These are phyloP conservation scores for Mactra quadrangularis DNA, from an alignment of 1,140 invertebrate species.

Conservation along the genomic window DNA sequence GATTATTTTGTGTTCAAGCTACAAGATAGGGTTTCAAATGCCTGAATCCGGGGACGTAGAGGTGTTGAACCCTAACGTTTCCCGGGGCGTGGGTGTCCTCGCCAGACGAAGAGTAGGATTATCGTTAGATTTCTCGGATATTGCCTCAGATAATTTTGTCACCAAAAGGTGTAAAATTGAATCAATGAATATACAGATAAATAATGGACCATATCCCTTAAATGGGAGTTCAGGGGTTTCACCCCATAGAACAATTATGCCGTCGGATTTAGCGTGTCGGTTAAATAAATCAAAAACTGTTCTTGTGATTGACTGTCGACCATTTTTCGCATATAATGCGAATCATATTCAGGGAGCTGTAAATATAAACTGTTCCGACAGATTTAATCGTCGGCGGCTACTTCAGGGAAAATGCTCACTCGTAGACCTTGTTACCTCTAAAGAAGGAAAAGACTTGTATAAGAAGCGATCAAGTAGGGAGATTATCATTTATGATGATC, in stretches of 20 bases:
- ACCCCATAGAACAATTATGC: conserved; percentile 69
- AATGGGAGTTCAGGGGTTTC: conserved; percentile 47
- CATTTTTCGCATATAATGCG: conserved; percentile 89
- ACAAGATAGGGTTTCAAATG: conserved; percentile 64
- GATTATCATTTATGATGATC: conserved; percentile 90
- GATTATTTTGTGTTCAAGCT: conserved; percentile 35
- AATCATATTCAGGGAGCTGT: conserved; percentile 89
- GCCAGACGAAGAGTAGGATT: conserved; percentile 69
- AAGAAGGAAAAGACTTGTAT: conserved; percentile 87
- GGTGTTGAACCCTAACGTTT: conserved; percentile 69
- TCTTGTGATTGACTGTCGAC: conserved; percentile 89
- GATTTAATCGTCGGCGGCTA: conserved; percentile 89
- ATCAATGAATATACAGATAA: conserved; percentile 68
- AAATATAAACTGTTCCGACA: conserved; percentile 90
- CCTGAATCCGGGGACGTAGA: conserved; percentile 77
- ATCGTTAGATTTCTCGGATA: conserved; percentile 68
- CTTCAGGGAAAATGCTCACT: conserved; percentile 88
- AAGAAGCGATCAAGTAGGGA: conserved; percentile 83
- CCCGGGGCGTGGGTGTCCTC: conserved; percentile 60
- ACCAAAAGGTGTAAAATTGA: conserved; percentile 76
- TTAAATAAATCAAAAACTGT: conserved; percentile 79
- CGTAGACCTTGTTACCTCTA: conserved; percentile 88
- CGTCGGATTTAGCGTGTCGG: conserved; percentile 73
- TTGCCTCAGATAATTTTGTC: conserved; percentile 63
- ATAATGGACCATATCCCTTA: conserved; percentile 42